Percentiles rank a stretch among this genome's conserved stretches.
These are phyloP conservation scores for Lasioglossum calceatum DNA, from an alignment of 2,888 invertebrate species.

Conservation along the genomic window DNA sequence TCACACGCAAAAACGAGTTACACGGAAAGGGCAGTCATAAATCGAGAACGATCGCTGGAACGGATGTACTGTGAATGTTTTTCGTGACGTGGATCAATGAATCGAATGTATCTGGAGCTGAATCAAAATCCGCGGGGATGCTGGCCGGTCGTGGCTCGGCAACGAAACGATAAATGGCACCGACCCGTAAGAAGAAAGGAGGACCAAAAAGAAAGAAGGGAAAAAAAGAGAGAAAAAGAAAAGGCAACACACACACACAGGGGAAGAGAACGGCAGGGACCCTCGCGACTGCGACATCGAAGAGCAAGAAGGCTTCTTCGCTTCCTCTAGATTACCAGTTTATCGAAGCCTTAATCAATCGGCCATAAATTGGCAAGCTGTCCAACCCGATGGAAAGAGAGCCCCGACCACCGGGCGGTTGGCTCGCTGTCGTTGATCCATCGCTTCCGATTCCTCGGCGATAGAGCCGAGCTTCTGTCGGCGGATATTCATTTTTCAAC, in stretches of 20 bases:
- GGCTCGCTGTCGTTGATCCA: constrained; percentile 64
- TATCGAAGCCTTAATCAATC: constrained; percentile 68
- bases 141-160: background rate
- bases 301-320: constrained; percentile 42
- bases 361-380: constrained; percentile 65
- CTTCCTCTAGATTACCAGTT: constrained; percentile 54
- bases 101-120: constrained; percentile 53
- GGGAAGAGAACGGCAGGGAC: background rate
- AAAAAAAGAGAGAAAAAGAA: background rate
- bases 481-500: constrained; percentile 64
- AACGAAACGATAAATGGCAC: constrained; percentile 53
- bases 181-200: constrained; percentile 6
- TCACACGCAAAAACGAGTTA: background rate
- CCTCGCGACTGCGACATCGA: constrained; percentile 36
- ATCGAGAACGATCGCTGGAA: constrained; percentile 10
- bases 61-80: constrained; percentile 20
- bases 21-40: constrained; percentile 13
- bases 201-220: background rate
- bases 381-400: constrained; percentile 44
- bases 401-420: constrained; percentile 54
- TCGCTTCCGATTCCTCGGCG: constrained; percentile 64
- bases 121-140: constrained; percentile 28
- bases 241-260: background rate
- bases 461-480: constrained; percentile 42
- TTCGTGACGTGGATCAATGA: constrained; percentile 45